Base-by-base conservation (phyloP, 2,113 vertebrate genomes). In the Neotragus pygmaeus region DNA sequence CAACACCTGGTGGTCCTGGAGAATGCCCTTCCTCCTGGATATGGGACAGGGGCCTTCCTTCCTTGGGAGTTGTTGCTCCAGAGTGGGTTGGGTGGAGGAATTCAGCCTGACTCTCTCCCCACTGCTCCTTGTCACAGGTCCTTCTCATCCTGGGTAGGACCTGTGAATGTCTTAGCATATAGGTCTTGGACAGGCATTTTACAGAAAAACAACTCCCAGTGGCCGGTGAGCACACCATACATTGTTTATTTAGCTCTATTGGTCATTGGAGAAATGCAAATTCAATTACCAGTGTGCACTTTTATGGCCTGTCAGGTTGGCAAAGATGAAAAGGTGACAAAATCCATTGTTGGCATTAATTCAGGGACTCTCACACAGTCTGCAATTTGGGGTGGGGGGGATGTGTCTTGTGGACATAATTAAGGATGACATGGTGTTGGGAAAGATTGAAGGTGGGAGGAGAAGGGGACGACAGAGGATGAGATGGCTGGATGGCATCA, bases 211-310 rank as follows among this genome's bases (percentile, higher is more conserved):
- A n/a, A 12, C 21, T 60, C 60, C 78, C 49, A 13, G 14, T 33
- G 51, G 51, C 21, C 10, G 5, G 0, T 33, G 25, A 77, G 51
- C 49, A 3, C 23, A 39, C 1, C 12, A 2, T 6, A 55, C 36
- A 17, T 19, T 0, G 5, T 12, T 39, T 70, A 39, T 15, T n/a
- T 28, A 13, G 13, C 47, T 87, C 30, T 70, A 1, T 33, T 0
- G 7, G 7, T 49, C 23, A 6, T 1, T 51, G 33, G 84, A 93
- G 87, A 47, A 30, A 39, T 49, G 88, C 2, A 25, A 33, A 60
- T 25, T 10, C 21, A 27, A n/a, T 57, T 53, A 36, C 7, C 28
- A 3, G 2, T 8, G 11, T 11, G 43, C 62, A 16, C 15, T 12
- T 25, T 28, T 27, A 14, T 2, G 43, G 16, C 45, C 49, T 33